These are phyloP conservation scores for Nesospiza acunhae DNA, from an alignment of 2,113 vertebrate species.

Conservation along the genomic window DNA sequence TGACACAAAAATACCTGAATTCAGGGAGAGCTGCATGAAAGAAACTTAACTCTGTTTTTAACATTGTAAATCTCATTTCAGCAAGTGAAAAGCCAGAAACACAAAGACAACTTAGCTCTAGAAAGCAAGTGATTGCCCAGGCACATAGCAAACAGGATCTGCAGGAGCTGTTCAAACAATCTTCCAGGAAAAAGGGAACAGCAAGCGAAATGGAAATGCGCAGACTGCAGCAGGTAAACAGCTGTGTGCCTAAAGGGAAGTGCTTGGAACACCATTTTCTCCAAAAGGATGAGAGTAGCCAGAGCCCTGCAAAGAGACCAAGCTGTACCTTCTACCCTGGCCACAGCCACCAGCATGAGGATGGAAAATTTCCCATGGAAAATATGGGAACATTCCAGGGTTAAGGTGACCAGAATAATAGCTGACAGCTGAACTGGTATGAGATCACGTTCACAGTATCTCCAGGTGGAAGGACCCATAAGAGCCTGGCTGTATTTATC, in stretches of 20 bases:
- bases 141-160: not conserved
- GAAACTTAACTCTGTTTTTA: not conserved
- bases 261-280: not conserved
- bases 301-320: not conserved
- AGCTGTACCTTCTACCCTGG: not conserved
- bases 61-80: not conserved
- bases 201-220: not conserved
- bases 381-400: not conserved
- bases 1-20: not conserved
- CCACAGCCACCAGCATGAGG: not conserved
- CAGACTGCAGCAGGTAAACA: not conserved
- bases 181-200: constrained; percentile 2
- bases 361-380: rapidly evolving
- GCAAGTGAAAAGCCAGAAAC: not conserved
- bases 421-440: not conserved
- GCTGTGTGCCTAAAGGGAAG: not conserved
- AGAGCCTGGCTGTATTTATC: not conserved
- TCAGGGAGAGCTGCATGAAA: not conserved
- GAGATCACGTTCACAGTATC: not conserved
- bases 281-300: not conserved
- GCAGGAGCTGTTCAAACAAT: not conserved
- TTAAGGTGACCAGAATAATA: not conserved
- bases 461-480: not conserved
- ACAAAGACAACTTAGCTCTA: not conserved
- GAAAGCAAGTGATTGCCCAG: not conserved